These are phyloP conservation scores for Cotesia vestalis DNA, from an alignment of 1,140 invertebrate genomes.

Conservation along the genomic window DNA sequence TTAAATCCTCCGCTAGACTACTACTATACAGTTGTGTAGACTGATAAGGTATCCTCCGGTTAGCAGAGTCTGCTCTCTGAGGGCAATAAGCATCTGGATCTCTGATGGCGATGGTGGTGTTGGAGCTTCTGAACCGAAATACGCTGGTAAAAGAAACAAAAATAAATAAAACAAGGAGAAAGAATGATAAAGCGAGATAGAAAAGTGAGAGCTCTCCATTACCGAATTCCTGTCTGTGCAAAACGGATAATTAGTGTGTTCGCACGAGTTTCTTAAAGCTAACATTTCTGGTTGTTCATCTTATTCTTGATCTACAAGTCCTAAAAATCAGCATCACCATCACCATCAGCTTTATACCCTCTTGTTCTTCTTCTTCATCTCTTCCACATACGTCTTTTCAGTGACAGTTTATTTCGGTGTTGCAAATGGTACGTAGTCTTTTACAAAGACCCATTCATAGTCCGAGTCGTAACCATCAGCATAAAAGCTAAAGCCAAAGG, in stretches of 20 bases:
- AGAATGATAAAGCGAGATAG: conserved; percentile 11
- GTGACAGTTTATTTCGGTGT: conserved; percentile 47
- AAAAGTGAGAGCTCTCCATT: conserved; percentile 40
- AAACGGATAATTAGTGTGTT: conserved; percentile 44
- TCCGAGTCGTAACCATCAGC: conserved; percentile 36
- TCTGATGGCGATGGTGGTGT: too few species aligned
- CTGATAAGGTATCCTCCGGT: background rate
- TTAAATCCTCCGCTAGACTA: background rate
- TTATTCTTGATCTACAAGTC: background rate
- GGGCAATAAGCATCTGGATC: conserved; percentile 16
- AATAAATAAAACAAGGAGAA: background rate
- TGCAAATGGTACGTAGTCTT: conserved; percentile 37
- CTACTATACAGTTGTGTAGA: background rate
- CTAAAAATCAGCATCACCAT: conserved; percentile 12
- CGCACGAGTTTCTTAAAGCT: conserved; percentile 8
- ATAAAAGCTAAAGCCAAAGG: conserved; percentile 14
- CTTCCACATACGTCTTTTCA: conserved; percentile 13
- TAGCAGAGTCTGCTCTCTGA: background rate
- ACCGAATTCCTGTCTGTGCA: conserved; percentile 37
- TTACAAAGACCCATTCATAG: conserved; percentile 51
- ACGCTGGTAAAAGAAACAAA: conserved; percentile 14
- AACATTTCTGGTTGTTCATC: too few species aligned
- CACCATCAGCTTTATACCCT: conserved; percentile 11
- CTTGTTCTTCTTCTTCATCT: conserved; percentile 27
- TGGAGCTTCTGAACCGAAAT: conserved; percentile 27